Evolutionary conservation across 64 coral and sea anemone genomes (phyloP).

Genomic region (Montipora sp.): DNA sequence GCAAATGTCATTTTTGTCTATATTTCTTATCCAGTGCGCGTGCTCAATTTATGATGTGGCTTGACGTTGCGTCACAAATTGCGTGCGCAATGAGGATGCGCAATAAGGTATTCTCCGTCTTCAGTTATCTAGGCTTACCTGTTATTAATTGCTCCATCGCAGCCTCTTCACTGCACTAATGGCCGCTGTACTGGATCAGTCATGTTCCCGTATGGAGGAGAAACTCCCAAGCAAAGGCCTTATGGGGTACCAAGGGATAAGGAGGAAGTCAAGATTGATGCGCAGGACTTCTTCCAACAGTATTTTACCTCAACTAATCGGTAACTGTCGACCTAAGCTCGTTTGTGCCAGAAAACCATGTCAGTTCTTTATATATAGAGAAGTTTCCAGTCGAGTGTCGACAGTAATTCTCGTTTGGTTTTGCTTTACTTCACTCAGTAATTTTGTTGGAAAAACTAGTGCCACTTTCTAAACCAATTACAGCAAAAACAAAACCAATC

Average conservation of each 20-base stretch:
- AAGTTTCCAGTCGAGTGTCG: too few species aligned
- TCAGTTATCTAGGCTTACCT: neutral
- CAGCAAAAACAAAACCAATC: too few species aligned
- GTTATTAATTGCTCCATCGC: neutral
- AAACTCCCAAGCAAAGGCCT: neutral
- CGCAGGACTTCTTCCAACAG: conserved; percentile 17
- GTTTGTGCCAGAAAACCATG: neutral
- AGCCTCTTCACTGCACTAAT: conserved; percentile 33
- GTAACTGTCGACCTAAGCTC: neutral
- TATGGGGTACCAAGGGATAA: neutral
- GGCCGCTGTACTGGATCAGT: conserved; percentile 31
- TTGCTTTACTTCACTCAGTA: too few species aligned
- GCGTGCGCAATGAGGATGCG: too few species aligned
- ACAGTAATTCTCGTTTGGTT: too few species aligned
- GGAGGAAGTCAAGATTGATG: conserved; percentile 11
- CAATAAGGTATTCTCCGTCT: neutral
- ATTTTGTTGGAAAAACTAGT: too few species aligned
- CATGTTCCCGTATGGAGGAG: conserved; percentile 20
- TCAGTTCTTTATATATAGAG: too few species aligned
- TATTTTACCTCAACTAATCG: neutral
- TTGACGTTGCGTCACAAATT: neutral
- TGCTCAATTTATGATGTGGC: too few species aligned
- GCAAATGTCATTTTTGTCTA: too few species aligned
- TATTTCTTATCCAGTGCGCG: too few species aligned
- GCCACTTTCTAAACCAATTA: too few species aligned